phyloP scores from a whole-genome alignment of 2,797 vertebrate genomes.

The Eulemur albifrons region DNA sequence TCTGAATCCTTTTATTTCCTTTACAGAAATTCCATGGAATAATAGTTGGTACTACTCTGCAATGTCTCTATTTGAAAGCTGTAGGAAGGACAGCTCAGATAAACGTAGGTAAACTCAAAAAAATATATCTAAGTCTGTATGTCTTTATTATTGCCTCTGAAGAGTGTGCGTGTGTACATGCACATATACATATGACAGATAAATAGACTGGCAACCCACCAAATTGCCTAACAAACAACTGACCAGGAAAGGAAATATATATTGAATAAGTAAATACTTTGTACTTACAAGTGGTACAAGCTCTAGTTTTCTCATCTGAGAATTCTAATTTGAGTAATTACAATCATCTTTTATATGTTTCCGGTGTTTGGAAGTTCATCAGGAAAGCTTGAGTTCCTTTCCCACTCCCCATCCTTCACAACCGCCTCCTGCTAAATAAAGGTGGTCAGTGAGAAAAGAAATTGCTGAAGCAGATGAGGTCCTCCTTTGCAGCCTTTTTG shows the following conservation, averaged over 20 bases:
- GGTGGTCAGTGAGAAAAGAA: not conserved
- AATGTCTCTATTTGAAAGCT: constrained; percentile 82
- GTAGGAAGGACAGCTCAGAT: constrained; percentile 77
- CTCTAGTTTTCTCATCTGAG: not conserved
- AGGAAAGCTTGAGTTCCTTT: not conserved
- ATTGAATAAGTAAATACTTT: constrained; percentile 40
- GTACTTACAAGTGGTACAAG: not conserved
- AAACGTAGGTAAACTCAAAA: constrained; percentile 83
- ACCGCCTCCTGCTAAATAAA: not conserved
- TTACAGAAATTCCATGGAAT: constrained; percentile 85
- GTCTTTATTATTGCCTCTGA: not conserved
- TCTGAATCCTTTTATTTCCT: constrained; percentile 58
- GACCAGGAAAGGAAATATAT: not conserved
- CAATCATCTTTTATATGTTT: constrained; percentile 22
- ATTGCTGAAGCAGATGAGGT: not conserved
- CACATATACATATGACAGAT: not conserved
- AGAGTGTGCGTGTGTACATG: not conserved
- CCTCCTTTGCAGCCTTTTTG: not conserved
- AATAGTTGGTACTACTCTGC: constrained; percentile 84
- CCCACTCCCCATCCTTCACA: not conserved
- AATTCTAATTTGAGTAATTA: constrained; percentile 39
- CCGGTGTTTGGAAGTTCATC: not conserved
- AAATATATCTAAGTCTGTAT: not conserved
- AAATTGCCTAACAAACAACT: not conserved
- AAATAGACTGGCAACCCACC: not conserved